Percentiles rank a stretch among this genome's conserved stretches.
Conservation (phyloP, 2,888 invertebrate species). For the Chromoteleia sp. region DNA sequence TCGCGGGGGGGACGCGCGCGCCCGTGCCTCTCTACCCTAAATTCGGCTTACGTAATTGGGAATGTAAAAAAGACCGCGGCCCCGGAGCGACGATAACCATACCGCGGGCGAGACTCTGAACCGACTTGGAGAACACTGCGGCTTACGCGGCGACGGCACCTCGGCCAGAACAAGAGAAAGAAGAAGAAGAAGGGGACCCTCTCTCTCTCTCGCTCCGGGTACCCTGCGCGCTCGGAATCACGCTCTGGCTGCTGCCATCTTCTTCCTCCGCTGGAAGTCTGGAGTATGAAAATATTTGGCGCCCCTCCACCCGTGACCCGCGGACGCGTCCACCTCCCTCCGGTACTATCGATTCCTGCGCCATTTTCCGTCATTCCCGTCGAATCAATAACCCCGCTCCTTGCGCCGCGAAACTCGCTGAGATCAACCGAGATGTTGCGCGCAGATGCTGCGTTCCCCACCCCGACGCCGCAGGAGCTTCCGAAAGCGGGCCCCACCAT, state of each 20-base stretch:
- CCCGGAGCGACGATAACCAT: slow-evolving; percentile 48
- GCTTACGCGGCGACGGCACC: slow-evolving; percentile 71
- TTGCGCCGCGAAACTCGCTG: slow-evolving; percentile 64
- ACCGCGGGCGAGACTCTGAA: slow-evolving; percentile 71
- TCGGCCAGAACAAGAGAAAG: slow-evolving; percentile 69
- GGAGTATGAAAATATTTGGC: slow-evolving; percentile 83
- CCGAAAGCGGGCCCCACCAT: slow-evolving; percentile 22
- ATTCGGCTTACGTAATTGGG: slow-evolving; percentile 26
- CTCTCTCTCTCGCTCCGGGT: slow-evolving; percentile 72
- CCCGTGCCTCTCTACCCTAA: slow-evolving; percentile 19
- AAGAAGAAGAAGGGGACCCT: slow-evolving; percentile 73
- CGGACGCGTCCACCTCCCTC: slow-evolving; percentile 76
- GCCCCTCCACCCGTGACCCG: slow-evolving; percentile 73
- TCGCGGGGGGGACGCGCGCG: slow-evolving; percentile 17
- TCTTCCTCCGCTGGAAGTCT: slow-evolving; percentile 83
- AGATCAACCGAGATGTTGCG: slow-evolving; percentile 71
- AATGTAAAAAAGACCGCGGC: slow-evolving; percentile 45
- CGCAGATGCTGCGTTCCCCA: slow-evolving; percentile 68
- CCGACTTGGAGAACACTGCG: slow-evolving; percentile 72
- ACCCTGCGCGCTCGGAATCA: slow-evolving; percentile 77
- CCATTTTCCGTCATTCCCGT: slow-evolving; percentile 84
- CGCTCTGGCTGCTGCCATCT: slow-evolving; percentile 83
- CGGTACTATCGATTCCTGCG: slow-evolving; percentile 83
- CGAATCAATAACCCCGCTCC: slow-evolving; percentile 79
- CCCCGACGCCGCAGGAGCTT: slow-evolving; percentile 4